Evolutionary conservation across 2,113 vertebrate species (phyloP).

Genomic region (Varanus komodoensis): DNA sequence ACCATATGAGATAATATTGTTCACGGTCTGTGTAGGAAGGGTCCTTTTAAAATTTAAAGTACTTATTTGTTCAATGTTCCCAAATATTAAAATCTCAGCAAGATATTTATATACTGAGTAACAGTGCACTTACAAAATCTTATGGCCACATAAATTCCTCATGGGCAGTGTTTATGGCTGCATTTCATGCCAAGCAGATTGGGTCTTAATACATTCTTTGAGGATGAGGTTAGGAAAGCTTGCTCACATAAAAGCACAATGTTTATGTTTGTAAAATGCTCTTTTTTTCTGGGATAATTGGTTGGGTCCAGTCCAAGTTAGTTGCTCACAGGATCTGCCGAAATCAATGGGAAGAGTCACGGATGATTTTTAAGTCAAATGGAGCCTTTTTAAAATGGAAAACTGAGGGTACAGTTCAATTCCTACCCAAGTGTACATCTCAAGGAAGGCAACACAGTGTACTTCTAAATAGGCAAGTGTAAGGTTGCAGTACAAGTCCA

Average conservation of each 20-base stretch:
- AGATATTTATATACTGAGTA: neutral
- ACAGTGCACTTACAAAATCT: neutral
- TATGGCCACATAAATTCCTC: slow-evolving; percentile 11
- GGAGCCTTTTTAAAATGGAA: neutral
- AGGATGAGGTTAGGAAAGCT: slow-evolving; percentile 55
- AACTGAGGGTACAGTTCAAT: neutral
- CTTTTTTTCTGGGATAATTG: neutral
- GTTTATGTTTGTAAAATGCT: slow-evolving; percentile 61
- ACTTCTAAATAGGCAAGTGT: no score
- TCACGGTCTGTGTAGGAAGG: neutral
- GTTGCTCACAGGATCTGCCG: no score
- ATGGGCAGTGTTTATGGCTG: slow-evolving; percentile 44
- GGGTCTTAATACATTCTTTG: slow-evolving; percentile 72
- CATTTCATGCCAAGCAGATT: slow-evolving; percentile 61
- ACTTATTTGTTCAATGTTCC: slow-evolving; percentile 9
- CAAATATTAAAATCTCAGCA: slow-evolving; percentile 33
- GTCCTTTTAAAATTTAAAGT: neutral
- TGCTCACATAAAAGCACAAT: slow-evolving; percentile 64
- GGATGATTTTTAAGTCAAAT: neutral
- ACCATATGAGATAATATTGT: neutral
- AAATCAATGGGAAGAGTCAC: neutral
- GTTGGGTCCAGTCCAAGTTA: neutral
- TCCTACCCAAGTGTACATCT: neutral
- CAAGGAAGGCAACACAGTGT: no score
- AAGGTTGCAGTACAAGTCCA: no score